Base-by-base conservation (phyloP, 2,797 vertebrate genomes). In the Sebastes cheni region DNA sequence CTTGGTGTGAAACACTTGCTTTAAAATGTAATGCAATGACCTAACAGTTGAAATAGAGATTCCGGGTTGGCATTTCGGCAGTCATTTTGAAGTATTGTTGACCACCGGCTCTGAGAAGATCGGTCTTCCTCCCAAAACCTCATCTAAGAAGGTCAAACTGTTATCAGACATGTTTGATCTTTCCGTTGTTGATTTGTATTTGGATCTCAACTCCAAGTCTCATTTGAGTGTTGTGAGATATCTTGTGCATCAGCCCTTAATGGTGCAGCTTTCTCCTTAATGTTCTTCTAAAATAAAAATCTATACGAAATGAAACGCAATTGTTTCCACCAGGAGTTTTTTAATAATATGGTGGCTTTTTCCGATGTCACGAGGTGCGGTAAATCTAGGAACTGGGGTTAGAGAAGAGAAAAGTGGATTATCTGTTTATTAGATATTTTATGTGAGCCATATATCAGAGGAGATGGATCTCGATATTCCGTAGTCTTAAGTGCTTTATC, bases 401-500 rank as follows among this genome's bases (percentile, higher is more conserved):
- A 77, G 71, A 84, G 82, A 82, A 81, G 87, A 88, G 86, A 86
- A 84, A 91, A 89, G 86, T 84, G 80, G 84, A 91, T 92, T 89
- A 92, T 94, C 90, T 92, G 91, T 94, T 95, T 95, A 95, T 94
- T 94, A 91, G 91, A 88, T 90, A 81, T 93, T 94, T 95, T 88
- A 94, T 92, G 81, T 54, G 72, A 55, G 65, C 72, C 72, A 58
- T 95, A 93, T 92, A 91, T 95, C 89, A 92, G 71, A 46, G 82
- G 81, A 85, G 90, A 93, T 88, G 87, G 86, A 77, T 92, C 85
- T 87, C 65, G 54, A 83, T 91, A 83, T 83, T 77, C 61, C 14
- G 6, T 16, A 46, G 59, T 67, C 52, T 29, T 67, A 83, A 88
- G 79, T 67, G 72, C 86, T 83, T 91, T 89, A 88, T 94, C 94